Percentiles rank a stretch among this genome's conserved stretches.
Evolutionary conservation across 2,797 vertebrate genomes (phyloP).

Genomic region (Neosilurus hyrtlii): DNA sequence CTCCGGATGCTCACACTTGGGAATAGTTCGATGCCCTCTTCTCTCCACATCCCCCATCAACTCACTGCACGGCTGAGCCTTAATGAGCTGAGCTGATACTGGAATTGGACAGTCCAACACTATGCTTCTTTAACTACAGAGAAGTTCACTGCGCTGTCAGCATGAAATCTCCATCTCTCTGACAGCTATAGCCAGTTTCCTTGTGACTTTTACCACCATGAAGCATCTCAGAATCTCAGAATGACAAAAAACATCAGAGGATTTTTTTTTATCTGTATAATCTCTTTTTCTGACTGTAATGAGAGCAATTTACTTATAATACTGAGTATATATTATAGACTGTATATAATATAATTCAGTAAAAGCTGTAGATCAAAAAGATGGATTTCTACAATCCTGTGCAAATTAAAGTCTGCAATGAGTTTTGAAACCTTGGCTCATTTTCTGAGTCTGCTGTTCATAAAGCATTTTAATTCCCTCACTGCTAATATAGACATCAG

Average conservation of each 20-base stretch:
- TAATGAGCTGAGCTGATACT: constrained; percentile 69
- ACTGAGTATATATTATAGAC: background rate
- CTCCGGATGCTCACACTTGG: constrained; percentile 60
- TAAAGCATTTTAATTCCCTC: constrained; percentile 57
- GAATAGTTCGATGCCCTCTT: constrained; percentile 51
- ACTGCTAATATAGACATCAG: constrained; percentile 72
- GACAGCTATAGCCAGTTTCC: constrained; percentile 47
- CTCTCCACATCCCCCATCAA: constrained; percentile 48
- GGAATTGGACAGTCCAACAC: constrained; percentile 49
- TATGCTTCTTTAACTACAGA: constrained; percentile 24
- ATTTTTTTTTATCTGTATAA: background rate
- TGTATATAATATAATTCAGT: background rate
- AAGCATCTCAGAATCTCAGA: constrained; percentile 34
- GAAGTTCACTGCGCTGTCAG: constrained; percentile 55
- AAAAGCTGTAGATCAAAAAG: background rate
- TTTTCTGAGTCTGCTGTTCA: constrained; percentile 60
- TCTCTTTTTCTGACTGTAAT: constrained; percentile 3
- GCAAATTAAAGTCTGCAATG: constrained; percentile 67
- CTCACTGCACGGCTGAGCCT: constrained; percentile 59
- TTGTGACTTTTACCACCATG: constrained; percentile 36
- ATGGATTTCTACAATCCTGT: constrained; percentile 52
- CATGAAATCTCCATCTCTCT: constrained; percentile 50
- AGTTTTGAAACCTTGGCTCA: constrained; percentile 58
- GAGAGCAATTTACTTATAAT: background rate
- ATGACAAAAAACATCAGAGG: constrained; percentile 45